These are phyloP conservation scores for Peromyscus melanophrys DNA, from an alignment of 2,797 vertebrate species.

Conservation along the genomic window DNA sequence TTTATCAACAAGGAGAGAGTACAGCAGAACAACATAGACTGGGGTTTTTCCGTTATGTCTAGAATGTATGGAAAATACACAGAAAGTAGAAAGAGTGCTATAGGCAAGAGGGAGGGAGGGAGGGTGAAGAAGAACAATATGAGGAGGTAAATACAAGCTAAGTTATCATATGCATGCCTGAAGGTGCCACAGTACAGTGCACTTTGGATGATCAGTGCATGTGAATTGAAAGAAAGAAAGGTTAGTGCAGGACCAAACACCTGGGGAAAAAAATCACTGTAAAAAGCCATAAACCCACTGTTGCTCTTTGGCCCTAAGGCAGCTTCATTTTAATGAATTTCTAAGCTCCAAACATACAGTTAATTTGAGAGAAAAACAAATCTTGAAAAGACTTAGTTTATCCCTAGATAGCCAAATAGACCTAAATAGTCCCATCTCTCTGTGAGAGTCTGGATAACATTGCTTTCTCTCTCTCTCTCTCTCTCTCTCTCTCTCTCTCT, in stretches of 20 bases:
- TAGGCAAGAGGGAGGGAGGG: neutral
- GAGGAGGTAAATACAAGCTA: neutral
- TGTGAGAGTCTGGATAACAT: neutral
- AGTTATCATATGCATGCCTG: neutral
- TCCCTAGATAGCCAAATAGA: neutral
- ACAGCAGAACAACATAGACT: neutral
- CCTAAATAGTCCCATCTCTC: neutral
- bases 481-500: no score
- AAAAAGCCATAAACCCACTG: neutral
- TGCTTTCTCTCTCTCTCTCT: neutral
- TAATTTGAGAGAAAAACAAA: constrained; percentile 11
- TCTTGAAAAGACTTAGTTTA: neutral
- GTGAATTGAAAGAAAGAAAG: neutral
- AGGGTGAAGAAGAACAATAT: no score
- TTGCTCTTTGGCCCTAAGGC: neutral
- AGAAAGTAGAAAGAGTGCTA: neutral
- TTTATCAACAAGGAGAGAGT: neutral
- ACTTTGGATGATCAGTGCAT: neutral
- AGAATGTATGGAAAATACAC: neutral
- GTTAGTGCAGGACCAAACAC: neutral
- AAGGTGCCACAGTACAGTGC: neutral
- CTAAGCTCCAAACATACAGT: neutral
- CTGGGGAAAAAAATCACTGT: neutral
- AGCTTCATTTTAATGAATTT: neutral
- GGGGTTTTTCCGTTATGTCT: neutral